Base-by-base conservation (phyloP, 53 echinoderm and acorn worm species). In the Paelopatides confundens region DNA sequence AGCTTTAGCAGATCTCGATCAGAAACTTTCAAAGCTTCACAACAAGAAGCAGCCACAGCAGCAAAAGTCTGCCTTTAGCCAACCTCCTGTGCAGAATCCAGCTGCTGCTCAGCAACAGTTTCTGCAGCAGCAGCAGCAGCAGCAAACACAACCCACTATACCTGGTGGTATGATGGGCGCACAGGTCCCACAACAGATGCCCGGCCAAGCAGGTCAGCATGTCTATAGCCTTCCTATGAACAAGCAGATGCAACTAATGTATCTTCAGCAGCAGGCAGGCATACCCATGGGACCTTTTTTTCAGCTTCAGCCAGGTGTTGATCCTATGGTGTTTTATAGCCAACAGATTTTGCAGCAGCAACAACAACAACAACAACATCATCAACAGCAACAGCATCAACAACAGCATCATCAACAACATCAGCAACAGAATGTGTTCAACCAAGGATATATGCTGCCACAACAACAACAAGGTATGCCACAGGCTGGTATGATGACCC, bases 21-120 rank as follows among this genome's bases (percentile, higher is more conserved):
- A 87, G 48, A 94, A 94, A 71, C 71, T 94, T 29, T 81, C 65
- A 15, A 92, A 94, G 79, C 85, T 94, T 3, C 92, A 92, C 90
- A 90, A 87, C 50, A 94, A 94, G 77, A 88, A 76, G 65, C 92
- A 79, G 53, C 21, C 88, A 65, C 91, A 91, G 77, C 88, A 50
- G 12, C 31, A 31, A 3, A 79, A 79, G 33, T 79, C 79, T 14
- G 79, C 79, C 9, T 79, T 79, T 31, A 79, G 51, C n/a, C 79
- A 79, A 27, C 79, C 79, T 21, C 51, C 79, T 34, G n/a, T 47
- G 7, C 40, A 39, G 76, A 76, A 39, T 40, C 13, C 76, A n/a
- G 49, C 37, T 29, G 21, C 51, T 28, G 66, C 70, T 17, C 87
- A 87, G 35, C 67, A 47, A 23, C 82, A 91, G 82, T 54, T 40